Evolutionary conservation across 2,797 vertebrate species (phyloP).

Genomic region (Sebastes cheni): DNA sequence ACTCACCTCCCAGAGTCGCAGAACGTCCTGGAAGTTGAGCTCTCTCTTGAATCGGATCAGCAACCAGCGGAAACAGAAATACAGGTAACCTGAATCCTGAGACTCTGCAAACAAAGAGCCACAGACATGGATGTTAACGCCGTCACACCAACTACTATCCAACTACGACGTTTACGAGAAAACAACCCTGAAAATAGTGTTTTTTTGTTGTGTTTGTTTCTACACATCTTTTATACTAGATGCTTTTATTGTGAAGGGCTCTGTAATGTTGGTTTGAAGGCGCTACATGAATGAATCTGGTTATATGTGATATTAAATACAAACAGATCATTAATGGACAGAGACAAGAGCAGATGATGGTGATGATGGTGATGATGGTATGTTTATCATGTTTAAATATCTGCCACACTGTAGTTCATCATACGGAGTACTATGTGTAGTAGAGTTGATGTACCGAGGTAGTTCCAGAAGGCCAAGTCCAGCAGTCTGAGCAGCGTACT

Average conservation of each 20-base stretch:
- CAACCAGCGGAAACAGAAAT: conserved; percentile 98
- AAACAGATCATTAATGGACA: too few species aligned
- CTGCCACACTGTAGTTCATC: too few species aligned
- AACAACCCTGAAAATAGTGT: too few species aligned
- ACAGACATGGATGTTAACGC: not conserved
- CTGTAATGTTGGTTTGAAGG: not conserved
- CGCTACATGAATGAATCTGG: too few species aligned
- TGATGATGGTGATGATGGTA: too few species aligned
- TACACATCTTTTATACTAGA: not conserved
- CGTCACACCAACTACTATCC: too few species aligned
- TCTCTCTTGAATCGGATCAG: conserved; percentile 97
- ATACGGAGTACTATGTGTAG: too few species aligned
- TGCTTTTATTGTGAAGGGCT: not conserved
- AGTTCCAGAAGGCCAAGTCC: conserved; percentile 95
- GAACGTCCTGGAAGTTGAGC: conserved; percentile 93
- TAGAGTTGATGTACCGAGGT: conserved; percentile 47
- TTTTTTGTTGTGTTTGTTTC: too few species aligned
- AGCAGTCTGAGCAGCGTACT: conserved; percentile 92
- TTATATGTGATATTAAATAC: too few species aligned
- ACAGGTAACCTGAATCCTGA: conserved; percentile 96
- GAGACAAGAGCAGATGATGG: too few species aligned
- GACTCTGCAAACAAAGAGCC: conserved; percentile 83
- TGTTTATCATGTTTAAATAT: too few species aligned
- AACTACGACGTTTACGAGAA: too few species aligned
- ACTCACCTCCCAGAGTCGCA: conserved; percentile 96